Conservation (phyloP, 2,797 vertebrate species). For the Chrysocyon brachyurus region DNA sequence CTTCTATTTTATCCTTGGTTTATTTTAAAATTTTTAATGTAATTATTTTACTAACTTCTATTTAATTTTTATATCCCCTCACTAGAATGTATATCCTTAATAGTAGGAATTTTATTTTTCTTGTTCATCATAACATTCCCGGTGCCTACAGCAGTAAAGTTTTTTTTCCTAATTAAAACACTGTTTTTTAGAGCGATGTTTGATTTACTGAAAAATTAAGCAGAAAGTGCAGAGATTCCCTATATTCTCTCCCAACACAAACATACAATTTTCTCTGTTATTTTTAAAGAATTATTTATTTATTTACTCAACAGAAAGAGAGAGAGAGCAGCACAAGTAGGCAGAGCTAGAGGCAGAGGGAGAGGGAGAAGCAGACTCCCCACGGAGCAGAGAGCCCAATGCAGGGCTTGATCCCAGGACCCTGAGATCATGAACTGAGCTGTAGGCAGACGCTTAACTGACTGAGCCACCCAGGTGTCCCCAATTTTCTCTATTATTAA, state of each 20-base stretch:
- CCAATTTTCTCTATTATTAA: not conserved
- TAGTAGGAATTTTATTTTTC: not conserved
- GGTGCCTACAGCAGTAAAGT: not conserved
- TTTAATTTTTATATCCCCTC: not conserved
- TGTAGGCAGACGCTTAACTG: too few species aligned
- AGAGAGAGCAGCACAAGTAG: too few species aligned
- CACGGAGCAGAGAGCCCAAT: too few species aligned
- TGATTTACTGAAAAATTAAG: constrained; percentile 30
- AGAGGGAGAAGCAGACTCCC: too few species aligned
- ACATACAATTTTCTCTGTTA: not conserved
- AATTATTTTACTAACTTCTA: not conserved
- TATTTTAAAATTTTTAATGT: not conserved
- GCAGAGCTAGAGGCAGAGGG: too few species aligned
- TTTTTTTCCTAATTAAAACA: not conserved
- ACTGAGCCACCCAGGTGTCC: too few species aligned
- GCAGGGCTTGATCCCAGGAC: too few species aligned
- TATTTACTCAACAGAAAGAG: too few species aligned
- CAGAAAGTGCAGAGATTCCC: not conserved
- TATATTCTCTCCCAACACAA: not conserved
- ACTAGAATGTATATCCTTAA: not conserved
- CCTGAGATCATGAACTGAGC: too few species aligned
- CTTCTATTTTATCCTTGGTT: not conserved
- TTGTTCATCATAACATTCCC: not conserved
- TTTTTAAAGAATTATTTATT: not conserved
- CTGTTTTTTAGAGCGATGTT: not conserved